These are phyloP conservation scores for Egretta garzetta DNA, from an alignment of 2,113 vertebrate species.

Conservation along the genomic window DNA sequence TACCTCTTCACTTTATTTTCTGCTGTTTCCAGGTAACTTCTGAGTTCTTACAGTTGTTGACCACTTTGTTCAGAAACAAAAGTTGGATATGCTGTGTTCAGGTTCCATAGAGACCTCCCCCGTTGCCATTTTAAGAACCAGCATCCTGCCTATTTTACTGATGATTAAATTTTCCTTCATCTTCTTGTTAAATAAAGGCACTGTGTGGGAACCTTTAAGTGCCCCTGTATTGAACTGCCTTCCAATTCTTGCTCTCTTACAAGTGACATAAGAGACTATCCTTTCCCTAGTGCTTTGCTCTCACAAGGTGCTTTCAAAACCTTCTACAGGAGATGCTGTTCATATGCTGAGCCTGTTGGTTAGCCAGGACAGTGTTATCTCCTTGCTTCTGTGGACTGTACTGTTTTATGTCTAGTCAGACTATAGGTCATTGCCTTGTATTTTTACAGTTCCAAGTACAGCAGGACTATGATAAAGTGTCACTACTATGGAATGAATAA, in stretches of 20 bases:
- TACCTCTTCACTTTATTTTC: not conserved
- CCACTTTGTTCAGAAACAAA: not conserved
- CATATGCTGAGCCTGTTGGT: not conserved
- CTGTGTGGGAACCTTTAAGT: not conserved
- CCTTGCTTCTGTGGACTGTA: not conserved
- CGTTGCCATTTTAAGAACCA: not conserved
- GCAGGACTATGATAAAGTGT: not conserved
- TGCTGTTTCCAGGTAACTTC: not conserved
- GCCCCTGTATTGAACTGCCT: not conserved
- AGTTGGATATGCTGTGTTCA: not conserved
- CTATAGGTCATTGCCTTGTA: not conserved
- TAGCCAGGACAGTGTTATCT: not conserved
- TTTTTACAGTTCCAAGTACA: not conserved
- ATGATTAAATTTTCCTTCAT: not conserved
- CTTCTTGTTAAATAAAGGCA: not conserved
- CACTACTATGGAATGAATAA: not conserved
- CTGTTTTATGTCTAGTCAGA: not conserved
- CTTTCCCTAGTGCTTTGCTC: not conserved
- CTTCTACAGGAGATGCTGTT: not conserved
- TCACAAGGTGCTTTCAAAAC: not conserved
- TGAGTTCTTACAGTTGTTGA: not conserved
- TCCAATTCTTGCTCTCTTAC: not conserved
- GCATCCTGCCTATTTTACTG: not conserved
- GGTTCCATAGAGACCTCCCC: rapidly evolving
- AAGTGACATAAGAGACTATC: not conserved